A percentile compares a stretch with the other conserved stretches of the same genome.
phyloP scores from a whole-genome alignment of 1,140 invertebrate genomes.

The Temnothorax nylanderi region DNA sequence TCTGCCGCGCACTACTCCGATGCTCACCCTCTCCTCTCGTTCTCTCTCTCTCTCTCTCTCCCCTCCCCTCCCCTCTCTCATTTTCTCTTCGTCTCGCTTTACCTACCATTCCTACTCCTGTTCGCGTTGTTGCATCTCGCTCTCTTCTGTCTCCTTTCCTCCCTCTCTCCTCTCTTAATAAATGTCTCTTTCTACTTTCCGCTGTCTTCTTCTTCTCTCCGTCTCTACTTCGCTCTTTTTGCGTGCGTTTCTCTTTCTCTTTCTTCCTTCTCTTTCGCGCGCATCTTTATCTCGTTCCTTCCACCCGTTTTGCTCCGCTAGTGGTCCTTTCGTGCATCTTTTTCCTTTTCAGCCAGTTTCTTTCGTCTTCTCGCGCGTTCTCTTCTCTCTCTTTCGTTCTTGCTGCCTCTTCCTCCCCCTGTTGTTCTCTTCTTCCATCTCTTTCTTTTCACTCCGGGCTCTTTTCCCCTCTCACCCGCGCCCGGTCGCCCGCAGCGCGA shows the following conservation, averaged over 20 bases:
- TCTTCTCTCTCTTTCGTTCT: slow-evolving; percentile 44
- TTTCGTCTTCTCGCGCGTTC: not conserved
- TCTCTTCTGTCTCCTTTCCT: not conserved
- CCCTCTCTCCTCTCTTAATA: slow-evolving; percentile 40
- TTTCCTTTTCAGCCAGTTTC: slow-evolving; percentile 40
- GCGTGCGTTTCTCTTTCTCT: slow-evolving; percentile 44
- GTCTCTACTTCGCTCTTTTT: slow-evolving; percentile 57
- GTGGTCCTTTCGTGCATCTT: slow-evolving; percentile 48
- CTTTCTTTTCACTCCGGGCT: slow-evolving; percentile 64
- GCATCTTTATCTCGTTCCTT: slow-evolving; percentile 44
- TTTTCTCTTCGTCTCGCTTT: slow-evolving; percentile 40
- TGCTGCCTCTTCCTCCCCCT: slow-evolving; percentile 24
- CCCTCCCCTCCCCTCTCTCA: not conserved
- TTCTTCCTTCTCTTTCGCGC: slow-evolving; percentile 42
- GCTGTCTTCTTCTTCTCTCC: slow-evolving; percentile 54
- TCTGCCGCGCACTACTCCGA: slow-evolving; percentile 72
- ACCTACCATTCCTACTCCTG: slow-evolving; percentile 25
- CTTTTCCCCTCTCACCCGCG: slow-evolving; percentile 50
- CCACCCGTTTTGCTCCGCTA: slow-evolving; percentile 36
- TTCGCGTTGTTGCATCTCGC: not conserved
- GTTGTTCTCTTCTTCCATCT: slow-evolving; percentile 54
- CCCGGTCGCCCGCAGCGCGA: slow-evolving; percentile 75
- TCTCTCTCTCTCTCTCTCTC: slow-evolving; percentile 23
- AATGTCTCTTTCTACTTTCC: slow-evolving; percentile 59
- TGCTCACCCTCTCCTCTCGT: slow-evolving; percentile 60